Evolutionary conservation across 2,797 vertebrate genomes (phyloP).

Genomic region (Heliangelus exortis): DNA sequence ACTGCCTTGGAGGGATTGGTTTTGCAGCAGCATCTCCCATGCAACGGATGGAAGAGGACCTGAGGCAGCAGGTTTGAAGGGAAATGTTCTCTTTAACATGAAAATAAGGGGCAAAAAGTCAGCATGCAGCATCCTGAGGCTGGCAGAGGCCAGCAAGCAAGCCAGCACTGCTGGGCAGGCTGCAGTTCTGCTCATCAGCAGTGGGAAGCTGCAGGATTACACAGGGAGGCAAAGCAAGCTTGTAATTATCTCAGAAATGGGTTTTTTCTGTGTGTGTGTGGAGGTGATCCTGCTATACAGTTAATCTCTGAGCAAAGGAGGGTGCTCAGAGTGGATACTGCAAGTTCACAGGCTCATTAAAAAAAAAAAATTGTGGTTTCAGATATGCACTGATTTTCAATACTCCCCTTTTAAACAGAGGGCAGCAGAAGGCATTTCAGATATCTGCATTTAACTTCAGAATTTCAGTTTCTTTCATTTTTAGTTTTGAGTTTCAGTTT

Average conservation of each 20-base stretch:
- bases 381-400: background rate
- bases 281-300: background rate
- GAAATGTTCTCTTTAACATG: background rate
- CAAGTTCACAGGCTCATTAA: background rate
- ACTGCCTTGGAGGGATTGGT: background rate
- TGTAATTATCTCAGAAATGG: fast-evolving
- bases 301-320: background rate
- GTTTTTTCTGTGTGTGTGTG: background rate
- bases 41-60: background rate
- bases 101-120: background rate
- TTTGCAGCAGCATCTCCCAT: background rate
- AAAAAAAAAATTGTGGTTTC: background rate
- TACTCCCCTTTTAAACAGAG: background rate
- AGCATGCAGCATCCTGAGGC: background rate
- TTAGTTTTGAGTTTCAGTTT: background rate
- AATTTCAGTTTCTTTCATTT: background rate
- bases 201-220: background rate
- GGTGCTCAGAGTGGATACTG: background rate
- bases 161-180: background rate
- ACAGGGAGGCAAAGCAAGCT: fast-evolving
- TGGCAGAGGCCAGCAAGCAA: background rate
- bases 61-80: background rate
- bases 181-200: fast-evolving
- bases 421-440: background rate
- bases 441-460: background rate